Conservation (phyloP, 2,113 vertebrate genomes). For the Barnardius zonarius region DNA sequence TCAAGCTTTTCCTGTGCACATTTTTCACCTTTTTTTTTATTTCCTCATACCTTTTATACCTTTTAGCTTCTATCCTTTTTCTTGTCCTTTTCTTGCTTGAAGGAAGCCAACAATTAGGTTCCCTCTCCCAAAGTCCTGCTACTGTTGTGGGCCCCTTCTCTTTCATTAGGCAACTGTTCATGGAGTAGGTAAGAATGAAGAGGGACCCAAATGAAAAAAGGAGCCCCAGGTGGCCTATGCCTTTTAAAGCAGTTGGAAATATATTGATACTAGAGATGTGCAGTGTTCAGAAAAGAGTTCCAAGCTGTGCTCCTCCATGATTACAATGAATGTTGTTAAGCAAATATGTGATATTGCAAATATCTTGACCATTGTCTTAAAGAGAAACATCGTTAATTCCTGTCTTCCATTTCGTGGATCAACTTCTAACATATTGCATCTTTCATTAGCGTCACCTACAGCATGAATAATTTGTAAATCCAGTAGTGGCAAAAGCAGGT, state of each 20-base stretch:
- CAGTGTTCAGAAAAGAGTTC: not conserved
- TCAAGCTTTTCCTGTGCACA: not conserved
- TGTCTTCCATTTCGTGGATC: not conserved
- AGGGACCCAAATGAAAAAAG: not conserved
- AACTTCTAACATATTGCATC: not conserved
- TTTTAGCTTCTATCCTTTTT: not conserved
- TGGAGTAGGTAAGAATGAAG: not conserved
- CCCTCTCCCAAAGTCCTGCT: fast-evolving
- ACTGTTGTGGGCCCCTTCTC: not conserved
- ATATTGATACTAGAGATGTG: not conserved
- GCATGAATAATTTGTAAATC: not conserved
- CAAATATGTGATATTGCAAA: not conserved
- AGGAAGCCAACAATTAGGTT: not conserved
- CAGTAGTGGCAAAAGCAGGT: not conserved
- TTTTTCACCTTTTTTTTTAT: not conserved
- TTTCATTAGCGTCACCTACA: not conserved
- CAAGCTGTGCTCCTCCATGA: not conserved
- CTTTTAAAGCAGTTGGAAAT: not conserved
- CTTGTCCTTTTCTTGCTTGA: not conserved
- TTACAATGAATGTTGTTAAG: not conserved
- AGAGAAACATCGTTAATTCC: not conserved
- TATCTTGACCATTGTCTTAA: not conserved
- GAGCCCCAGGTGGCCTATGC: not conserved
- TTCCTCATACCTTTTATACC: not conserved
- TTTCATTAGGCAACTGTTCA: not conserved